Evolutionary conservation across 2,888 invertebrate genomes (phyloP), one percentile per base, ranked within the genome.

Genomic region (Caenorhabditis plicata): DNA sequence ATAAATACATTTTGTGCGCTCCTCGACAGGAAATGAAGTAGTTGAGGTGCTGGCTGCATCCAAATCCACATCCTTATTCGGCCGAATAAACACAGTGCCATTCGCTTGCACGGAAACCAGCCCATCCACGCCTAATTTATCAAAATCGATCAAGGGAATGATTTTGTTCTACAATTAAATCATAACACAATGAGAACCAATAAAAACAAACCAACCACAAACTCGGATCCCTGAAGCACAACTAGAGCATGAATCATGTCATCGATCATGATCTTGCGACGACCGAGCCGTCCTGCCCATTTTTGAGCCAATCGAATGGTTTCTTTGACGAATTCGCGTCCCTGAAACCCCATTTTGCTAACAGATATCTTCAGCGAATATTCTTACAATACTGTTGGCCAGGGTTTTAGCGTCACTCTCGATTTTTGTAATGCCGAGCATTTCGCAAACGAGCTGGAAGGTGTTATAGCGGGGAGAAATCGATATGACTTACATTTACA

Each of bases 361-460:
- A 36, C 19, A 15, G 19, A 45, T 1, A 8, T 32, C 22, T 15
- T 15, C 19, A 35, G 13, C 4, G n/a, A 44, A 23, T 26, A 23
- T 26, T 36, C 48, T 50, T 22, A 56, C 56, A 15, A 52, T 29
- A n/a, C 15, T n/a, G 22, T 48, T 48, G 4, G 46, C 13, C 8
- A 44, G 4, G 11, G 31, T n/a, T 13, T 35, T 19, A 1, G 51
- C 52, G 0, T 42, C 33, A 17, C 17, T 4, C 23, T 58, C 52
- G 7, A 58, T 19, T 22, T 40, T 52, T 7, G 44, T 43, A 4
- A 58, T 48, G 29, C 58, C 58, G 5, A 48, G 23, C 17, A 48
- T 17, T 26, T 58, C 58, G 22, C 52, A 52, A 3, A 26, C 11
- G 7, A n/a, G n/a, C n/a, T n/a, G n/a, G n/a, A n/a, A n/a, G n/a